phyloP scores from a whole-genome alignment of 2,888 invertebrate species.

The Nemurella pictetii region DNA sequence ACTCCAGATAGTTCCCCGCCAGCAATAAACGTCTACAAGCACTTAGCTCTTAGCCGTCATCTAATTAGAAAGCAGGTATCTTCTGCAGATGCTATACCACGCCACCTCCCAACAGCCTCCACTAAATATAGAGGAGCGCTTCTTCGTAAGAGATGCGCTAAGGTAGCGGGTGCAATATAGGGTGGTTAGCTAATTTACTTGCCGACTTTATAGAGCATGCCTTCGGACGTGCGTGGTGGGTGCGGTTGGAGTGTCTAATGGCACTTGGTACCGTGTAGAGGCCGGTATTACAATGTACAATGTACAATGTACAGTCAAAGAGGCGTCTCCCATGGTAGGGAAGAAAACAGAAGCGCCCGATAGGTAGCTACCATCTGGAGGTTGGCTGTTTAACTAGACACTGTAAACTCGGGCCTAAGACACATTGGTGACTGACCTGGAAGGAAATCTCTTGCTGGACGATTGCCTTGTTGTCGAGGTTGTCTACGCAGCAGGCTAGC shows the following conservation, averaged over 20 bases:
- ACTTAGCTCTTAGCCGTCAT: conserved; percentile 16
- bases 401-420: too few species aligned
- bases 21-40: neutral
- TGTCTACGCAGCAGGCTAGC: conserved; percentile 68
- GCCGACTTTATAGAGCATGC: too few species aligned
- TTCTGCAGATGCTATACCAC: neutral
- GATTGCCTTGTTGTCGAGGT: conserved; percentile 71
- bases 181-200: neutral
- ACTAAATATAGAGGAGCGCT: neutral
- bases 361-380: too few species aligned
- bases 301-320: too few species aligned
- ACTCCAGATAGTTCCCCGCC: neutral
- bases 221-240: too few species aligned
- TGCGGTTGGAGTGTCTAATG: too few species aligned
- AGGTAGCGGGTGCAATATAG: neutral
- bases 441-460: conserved; percentile 71
- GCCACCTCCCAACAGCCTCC: neutral
- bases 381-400: too few species aligned
- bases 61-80: conserved; percentile 7
- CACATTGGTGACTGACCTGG: conserved; percentile 53
- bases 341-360: too few species aligned
- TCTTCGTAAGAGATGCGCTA: neutral
- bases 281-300: too few species aligned
- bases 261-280: too few species aligned
- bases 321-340: too few species aligned